Evolutionary conservation across 2,888 invertebrate species (phyloP).

Genomic region (Corythucha ciliata): DNA sequence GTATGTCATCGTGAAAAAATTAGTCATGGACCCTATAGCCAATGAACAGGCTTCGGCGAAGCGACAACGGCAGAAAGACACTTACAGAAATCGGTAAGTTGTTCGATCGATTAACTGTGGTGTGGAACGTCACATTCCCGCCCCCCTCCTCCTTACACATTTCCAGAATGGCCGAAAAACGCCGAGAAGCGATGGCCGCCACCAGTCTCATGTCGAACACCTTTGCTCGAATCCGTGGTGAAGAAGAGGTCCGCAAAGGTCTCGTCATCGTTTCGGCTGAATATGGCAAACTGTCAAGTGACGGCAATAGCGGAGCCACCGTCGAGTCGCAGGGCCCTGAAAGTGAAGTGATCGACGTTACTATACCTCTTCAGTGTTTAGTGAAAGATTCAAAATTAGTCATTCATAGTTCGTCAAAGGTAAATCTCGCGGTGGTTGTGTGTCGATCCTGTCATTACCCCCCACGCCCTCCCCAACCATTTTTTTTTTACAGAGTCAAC

Average conservation of each 20-base stretch:
- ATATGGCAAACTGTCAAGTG: conserved; percentile 56
- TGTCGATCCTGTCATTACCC: neutral
- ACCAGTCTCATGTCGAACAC: conserved; percentile 86
- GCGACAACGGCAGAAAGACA: conserved; percentile 70
- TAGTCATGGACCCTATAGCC: conserved; percentile 75
- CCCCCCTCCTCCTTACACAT: too few species aligned
- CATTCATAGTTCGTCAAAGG: conserved; percentile 78
- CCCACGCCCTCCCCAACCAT: neutral
- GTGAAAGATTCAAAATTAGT: conserved; percentile 83
- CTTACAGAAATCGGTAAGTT: conserved; percentile 58
- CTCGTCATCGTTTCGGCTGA: conserved; percentile 75
- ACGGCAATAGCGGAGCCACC: neutral
- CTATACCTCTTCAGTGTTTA: conserved; percentile 87
- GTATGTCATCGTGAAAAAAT: conserved; percentile 71
- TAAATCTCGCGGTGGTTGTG: conserved; percentile 44
- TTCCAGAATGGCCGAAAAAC: conserved; percentile 61
- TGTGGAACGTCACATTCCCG: neutral
- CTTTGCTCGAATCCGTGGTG: conserved; percentile 67
- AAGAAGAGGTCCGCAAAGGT: conserved; percentile 74
- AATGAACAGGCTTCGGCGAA: conserved; percentile 68
- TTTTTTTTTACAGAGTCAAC: conserved; percentile 61
- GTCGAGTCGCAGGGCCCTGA: conserved; percentile 8
- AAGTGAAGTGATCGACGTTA: conserved; percentile 67
- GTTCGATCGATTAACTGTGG: neutral
- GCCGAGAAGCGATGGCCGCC: conserved; percentile 74